Base-by-base conservation (phyloP, 1,140 invertebrate genomes). In the Probaryconus sp. region DNA sequence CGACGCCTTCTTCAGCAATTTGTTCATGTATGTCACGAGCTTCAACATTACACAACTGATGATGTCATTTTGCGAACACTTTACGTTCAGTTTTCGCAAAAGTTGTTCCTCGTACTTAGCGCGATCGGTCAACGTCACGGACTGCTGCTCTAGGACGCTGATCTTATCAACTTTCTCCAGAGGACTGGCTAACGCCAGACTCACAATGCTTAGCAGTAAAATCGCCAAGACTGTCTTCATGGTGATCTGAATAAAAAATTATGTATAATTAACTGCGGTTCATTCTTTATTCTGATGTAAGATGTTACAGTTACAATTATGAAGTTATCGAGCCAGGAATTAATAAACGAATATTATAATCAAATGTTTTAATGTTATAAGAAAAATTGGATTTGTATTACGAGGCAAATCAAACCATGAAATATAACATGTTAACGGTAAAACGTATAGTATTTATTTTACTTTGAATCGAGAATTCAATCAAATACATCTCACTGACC, bases 31-130 rank as follows among this genome's bases (percentile, higher is more conserved):
- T 1, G 92, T 92, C 2, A 94, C 91, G 56, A 94, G 81, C 83
- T 95, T 94, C 2, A 94, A 86, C 89, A 94, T 94, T 64, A 94
- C 91, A 78, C 94, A 95, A 10, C 93, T 92, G 18, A 92, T 93
- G 6, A 93, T 90, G 68, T 95, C 93, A 33, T 92, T 89, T 47
- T 93, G 90, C 1, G 90, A 89, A 77, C 94, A 95, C 86, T 94
- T 94, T 30, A 87, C 85, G 74, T 93, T 94, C 5, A 95, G 84
- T 58, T 94, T 94, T 10, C 91, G 89, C 48, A 94, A 84, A 2
- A 95, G 84, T 5, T 91, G 88, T 58, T 94, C 93, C 82, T 95
- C 94, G 63, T 85, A 85, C 40, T 87, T 87, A 4, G 81, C 84
- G 16, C 85, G 85, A 58, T 88, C 86, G 11, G 79, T 82, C 45